A percentile compares a stretch with the other conserved stretches of the same genome.
Conservation (phyloP, 2,888 invertebrate species). For the Ephialtes manifestator region DNA sequence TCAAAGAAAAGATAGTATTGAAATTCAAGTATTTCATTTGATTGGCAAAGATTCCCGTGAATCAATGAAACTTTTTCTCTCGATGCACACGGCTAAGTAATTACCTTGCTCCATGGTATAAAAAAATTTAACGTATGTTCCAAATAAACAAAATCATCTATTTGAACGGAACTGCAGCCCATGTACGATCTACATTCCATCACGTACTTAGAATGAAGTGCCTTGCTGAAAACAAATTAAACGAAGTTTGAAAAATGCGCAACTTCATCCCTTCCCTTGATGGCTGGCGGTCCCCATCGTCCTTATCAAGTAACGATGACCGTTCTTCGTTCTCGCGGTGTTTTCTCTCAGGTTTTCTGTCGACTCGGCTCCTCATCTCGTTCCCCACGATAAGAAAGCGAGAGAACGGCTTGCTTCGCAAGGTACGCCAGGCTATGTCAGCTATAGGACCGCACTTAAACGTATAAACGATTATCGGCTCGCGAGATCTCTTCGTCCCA, state of each 20-base stretch:
- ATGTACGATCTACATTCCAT: slow-evolving; percentile 23
- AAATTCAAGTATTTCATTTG: too few relatives aligned
- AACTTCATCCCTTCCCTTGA: not conserved
- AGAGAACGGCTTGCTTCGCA: slow-evolving; percentile 12
- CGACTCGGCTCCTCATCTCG: slow-evolving; percentile 49
- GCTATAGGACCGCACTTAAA: slow-evolving; percentile 56
- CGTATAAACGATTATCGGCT: slow-evolving; percentile 69
- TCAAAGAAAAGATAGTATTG: too few relatives aligned
- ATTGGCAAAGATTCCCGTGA: too few relatives aligned
- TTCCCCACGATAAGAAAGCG: slow-evolving; percentile 52
- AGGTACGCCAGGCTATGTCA: slow-evolving; percentile 29
- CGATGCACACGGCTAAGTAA: not conserved
- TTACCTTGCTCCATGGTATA: not conserved
- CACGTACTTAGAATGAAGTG: not conserved
- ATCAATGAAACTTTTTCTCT: too few relatives aligned
- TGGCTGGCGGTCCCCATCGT: too few relatives aligned
- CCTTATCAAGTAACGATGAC: slow-evolving; percentile 57
- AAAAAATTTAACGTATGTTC: not conserved
- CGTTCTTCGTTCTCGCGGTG: slow-evolving; percentile 6
- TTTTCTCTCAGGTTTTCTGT: slow-evolving; percentile 51
- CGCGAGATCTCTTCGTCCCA: slow-evolving; percentile 60
- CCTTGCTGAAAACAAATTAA: slow-evolving; percentile 7
- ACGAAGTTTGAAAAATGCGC: slow-evolving; percentile 26
- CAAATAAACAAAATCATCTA: not conserved
- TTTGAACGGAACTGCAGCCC: not conserved